Percentiles rank a stretch among this genome's conserved stretches.
phyloP scores from a whole-genome alignment of 2,113 vertebrate species.

The Epinephelus moara region DNA sequence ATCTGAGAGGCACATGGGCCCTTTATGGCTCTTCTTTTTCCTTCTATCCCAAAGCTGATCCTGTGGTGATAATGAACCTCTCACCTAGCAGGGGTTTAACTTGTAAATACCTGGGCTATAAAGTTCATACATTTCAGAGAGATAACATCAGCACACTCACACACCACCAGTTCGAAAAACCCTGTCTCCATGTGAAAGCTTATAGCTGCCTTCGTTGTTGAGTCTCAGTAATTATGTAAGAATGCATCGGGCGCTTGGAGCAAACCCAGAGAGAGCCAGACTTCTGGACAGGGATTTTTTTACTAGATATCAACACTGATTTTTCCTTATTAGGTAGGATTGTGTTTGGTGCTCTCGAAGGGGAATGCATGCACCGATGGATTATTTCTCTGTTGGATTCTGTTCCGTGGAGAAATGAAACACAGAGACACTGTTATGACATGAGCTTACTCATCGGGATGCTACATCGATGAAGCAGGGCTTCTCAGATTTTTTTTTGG shows the following conservation, averaged over 20 bases:
- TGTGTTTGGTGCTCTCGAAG: slow-evolving; percentile 58
- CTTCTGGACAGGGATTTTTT: slow-evolving; percentile 67
- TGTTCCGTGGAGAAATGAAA: slow-evolving; percentile 46
- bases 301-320: slow-evolving; percentile 59
- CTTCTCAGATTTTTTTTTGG: neutral
- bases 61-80: slow-evolving; percentile 55
- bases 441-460: slow-evolving; percentile 53
- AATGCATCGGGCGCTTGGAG: slow-evolving; percentile 62
- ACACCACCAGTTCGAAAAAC: slow-evolving; percentile 3
- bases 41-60: slow-evolving; percentile 23
- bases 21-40: slow-evolving; percentile 65
- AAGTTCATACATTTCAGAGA: slow-evolving; percentile 21
- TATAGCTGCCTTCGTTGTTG: slow-evolving; percentile 34
- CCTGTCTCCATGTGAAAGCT: neutral
- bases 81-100: slow-evolving; percentile 57
- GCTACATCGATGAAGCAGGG: neutral
- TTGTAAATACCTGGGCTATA: slow-evolving; percentile 27
- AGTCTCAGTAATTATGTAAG: slow-evolving; percentile 69
- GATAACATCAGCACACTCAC: slow-evolving; percentile 31
- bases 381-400: slow-evolving; percentile 47
- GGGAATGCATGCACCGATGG: slow-evolving; percentile 30
- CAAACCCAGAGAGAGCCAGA: slow-evolving; percentile 55
- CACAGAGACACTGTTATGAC: slow-evolving; percentile 57
- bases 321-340: slow-evolving; percentile 85
- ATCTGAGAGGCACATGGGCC: slow-evolving; percentile 32